Evolutionary conservation across 2,113 vertebrate species (phyloP), one percentile per base, ranked within the genome.

Genomic region (Neomonachus schauinslandi): DNA sequence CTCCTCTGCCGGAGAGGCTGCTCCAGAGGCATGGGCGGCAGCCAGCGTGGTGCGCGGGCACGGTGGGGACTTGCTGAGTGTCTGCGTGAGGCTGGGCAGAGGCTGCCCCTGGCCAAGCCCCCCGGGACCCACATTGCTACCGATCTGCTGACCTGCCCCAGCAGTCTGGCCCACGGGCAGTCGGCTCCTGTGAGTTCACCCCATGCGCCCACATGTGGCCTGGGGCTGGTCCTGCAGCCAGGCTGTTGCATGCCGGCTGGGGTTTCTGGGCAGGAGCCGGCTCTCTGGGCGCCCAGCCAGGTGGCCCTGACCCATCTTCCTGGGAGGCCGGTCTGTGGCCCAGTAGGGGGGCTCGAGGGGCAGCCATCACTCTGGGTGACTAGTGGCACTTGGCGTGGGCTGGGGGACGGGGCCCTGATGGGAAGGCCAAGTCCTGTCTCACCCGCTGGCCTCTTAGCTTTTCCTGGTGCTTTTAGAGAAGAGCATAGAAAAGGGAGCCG

Each of bases 21-120:
- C 42, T 65, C 2, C 33, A 2, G 28, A 39, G 12, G 42, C 6
- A 26, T 0, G 3, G 3, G 39, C 33, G 28, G 39, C 71, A 39
- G 4, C 69, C 55, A 2, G 67, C 33, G 6, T 4, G 77, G 82
- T 14, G 1, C 1, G 0, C 1, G 39, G 22, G 18, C 8, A 4
- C 5, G 5, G 31, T 0, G 10, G 39, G 28, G 11, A 14, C 53
- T 10, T 46, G 51, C 28, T 2, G 11, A 21, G 28, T 42, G 31
- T 72, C 22, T 19, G 2, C 0, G 1, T 74, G 14, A 10, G 11
- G 74, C 36, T 0, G 4, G 16, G 36, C 65, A 46, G 33, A 36
- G 61, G 13, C 89, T 49, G 28, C 24, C 15, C 76, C 8, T 24
- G 39, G 28, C 72, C 6, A 8, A 18, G 31, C 21, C 22, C 1